These are phyloP conservation scores for Epizoanthus illoricatus DNA, from an alignment of 92 coral and sea anemone species.

Conservation along the genomic window DNA sequence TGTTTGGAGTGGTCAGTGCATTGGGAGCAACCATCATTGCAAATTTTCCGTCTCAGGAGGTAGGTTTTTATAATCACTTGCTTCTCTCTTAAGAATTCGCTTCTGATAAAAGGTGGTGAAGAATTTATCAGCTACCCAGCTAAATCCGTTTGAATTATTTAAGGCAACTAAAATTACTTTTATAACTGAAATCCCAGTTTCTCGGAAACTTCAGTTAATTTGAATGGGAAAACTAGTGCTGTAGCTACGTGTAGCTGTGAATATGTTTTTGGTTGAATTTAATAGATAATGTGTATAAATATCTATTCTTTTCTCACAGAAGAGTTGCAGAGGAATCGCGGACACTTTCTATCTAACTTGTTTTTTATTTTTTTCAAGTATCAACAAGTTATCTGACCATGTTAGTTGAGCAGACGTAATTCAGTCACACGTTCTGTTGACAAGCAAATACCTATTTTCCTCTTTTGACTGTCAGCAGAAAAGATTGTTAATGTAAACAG, in stretches of 20 bases:
- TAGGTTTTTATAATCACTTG: conserved; percentile 11
- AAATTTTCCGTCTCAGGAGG: conserved; percentile 95
- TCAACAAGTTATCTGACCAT: background rate
- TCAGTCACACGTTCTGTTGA: background rate
- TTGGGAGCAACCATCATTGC: conserved; percentile 94
- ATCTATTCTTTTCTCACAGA: too few relatives aligned
- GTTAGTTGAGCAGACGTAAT: background rate
- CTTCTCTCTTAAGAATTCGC: background rate
- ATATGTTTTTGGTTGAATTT: too few relatives aligned
- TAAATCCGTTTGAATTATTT: background rate
- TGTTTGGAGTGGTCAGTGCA: conserved; percentile 75
- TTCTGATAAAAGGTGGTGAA: background rate
- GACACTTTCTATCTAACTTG: too few relatives aligned
- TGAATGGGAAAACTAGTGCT: too few relatives aligned
- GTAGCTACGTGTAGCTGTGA: too few relatives aligned
- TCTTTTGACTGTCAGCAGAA: background rate
- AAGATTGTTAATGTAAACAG: background rate
- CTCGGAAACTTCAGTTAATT: background rate
- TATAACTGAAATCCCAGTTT: background rate
- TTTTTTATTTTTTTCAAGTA: background rate
- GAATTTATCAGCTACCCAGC: background rate
- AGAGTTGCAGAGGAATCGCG: too few relatives aligned
- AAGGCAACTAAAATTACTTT: too few relatives aligned
- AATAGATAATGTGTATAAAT: too few relatives aligned
- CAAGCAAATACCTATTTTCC: background rate